Evolutionary conservation across 2,797 vertebrate genomes (phyloP).

Genomic region (Sparidentex hasta): DNA sequence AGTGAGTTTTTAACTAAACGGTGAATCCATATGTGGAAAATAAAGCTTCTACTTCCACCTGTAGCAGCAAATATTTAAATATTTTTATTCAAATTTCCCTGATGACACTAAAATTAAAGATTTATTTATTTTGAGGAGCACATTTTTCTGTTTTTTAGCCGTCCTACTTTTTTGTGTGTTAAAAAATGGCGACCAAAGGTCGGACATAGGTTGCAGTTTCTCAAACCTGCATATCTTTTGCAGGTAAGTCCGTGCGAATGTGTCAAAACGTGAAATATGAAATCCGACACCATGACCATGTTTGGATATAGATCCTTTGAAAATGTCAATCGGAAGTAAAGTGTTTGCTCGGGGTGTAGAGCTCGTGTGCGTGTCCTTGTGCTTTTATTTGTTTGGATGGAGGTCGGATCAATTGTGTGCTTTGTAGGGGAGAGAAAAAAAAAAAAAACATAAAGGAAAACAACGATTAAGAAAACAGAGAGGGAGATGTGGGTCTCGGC

Average conservation of each 20-base stretch:
- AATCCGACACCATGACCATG: constrained; percentile 26
- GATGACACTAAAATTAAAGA: no score
- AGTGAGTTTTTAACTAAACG: no score
- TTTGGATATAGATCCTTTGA: constrained; percentile 52
- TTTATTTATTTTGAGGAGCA: no score
- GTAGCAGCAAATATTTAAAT: no score
- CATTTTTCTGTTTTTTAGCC: no score
- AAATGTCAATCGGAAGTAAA: constrained; percentile 73
- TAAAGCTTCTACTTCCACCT: no score
- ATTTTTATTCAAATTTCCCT: no score
- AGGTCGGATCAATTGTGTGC: constrained; percentile 76
- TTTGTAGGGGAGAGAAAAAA: constrained; percentile 53
- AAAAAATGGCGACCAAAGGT: no score
- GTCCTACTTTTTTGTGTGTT: no score
- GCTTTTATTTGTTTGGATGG: constrained; percentile 83
- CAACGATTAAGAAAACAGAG: constrained; percentile 83
- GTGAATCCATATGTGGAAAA: no score
- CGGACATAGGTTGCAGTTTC: no score
- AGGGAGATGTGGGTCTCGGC: constrained; percentile 86
- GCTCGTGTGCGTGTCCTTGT: constrained; percentile 74
- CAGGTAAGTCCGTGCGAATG: background rate
- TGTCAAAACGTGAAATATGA: background rate
- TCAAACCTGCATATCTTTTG: background rate
- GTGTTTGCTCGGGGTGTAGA: constrained; percentile 58
- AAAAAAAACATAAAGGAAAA: constrained; percentile 79